phyloP scores from a whole-genome alignment of 2,797 vertebrate genomes.

The Phrynocephalus forsythii region DNA sequence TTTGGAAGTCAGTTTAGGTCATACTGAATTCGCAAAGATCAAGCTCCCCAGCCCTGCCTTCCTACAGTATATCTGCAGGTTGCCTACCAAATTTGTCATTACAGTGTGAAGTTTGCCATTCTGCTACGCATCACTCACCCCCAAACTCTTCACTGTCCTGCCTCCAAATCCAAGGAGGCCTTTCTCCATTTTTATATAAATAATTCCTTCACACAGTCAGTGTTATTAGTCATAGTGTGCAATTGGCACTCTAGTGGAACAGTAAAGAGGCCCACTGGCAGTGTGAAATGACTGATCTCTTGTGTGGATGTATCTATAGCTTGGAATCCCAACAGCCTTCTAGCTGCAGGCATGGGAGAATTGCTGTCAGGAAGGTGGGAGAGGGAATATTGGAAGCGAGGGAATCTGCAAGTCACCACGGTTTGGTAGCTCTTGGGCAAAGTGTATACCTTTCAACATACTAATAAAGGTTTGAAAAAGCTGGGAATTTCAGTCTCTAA shows the following conservation, averaged over 20 bases:
- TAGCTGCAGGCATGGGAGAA: conserved; percentile 67
- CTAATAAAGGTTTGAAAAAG: conserved; percentile 22
- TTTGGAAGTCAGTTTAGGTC: background rate
- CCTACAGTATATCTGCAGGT: background rate
- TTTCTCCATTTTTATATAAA: conserved; percentile 72
- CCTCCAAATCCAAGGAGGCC: conserved; percentile 71
- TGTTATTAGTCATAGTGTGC: conserved; percentile 74
- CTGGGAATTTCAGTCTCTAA: background rate
- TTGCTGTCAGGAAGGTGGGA: conserved; percentile 59
- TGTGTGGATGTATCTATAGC: conserved; percentile 61
- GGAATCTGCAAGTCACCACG: conserved; percentile 57
- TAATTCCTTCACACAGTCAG: conserved; percentile 74
- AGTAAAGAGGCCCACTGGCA: conserved; percentile 65
- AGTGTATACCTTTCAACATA: background rate
- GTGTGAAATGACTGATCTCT: conserved; percentile 72
- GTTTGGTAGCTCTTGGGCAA: conserved; percentile 51
- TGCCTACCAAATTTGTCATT: background rate
- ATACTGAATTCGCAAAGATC: background rate
- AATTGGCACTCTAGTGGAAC: conserved; percentile 66
- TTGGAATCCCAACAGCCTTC: conserved; percentile 32
- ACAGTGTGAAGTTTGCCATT: conserved; percentile 49
- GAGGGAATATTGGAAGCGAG: conserved; percentile 58
- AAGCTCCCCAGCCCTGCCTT: background rate
- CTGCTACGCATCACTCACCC: conserved; percentile 67
- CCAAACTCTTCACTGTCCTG: conserved; percentile 66